Conservation (phyloP, 2,797 vertebrate genomes). For the Triplophysa yarkandensis region DNA sequence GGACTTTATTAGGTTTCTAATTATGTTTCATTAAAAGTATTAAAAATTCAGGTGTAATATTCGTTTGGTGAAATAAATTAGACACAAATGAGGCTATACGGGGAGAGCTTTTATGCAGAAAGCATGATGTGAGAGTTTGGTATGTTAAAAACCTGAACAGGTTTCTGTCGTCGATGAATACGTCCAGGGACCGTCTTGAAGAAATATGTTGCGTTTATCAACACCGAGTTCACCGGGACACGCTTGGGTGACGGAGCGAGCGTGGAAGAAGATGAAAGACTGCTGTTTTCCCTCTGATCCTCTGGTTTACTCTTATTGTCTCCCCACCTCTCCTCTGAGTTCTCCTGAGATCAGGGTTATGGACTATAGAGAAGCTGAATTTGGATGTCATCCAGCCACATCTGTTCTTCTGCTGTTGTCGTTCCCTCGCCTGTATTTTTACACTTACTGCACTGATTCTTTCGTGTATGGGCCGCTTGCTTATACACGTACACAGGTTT, state of each 20-base stretch:
- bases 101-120: not conserved
- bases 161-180: not conserved
- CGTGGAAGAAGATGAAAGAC: slow-evolving; percentile 49
- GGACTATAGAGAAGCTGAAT: slow-evolving; percentile 65
- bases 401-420: slow-evolving; percentile 78
- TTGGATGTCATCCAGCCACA: slow-evolving; percentile 79
- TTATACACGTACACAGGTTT: slow-evolving; percentile 31
- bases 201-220: slow-evolving; percentile 29
- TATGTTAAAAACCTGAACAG: too few species aligned
- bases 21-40: not conserved
- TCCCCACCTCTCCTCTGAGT: slow-evolving; percentile 48
- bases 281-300: slow-evolving; percentile 50
- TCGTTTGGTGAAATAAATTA: not conserved
- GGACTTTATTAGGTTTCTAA: not conserved
- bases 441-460: slow-evolving; percentile 52
- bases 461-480: slow-evolving; percentile 6
- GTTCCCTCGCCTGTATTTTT: slow-evolving; percentile 59
- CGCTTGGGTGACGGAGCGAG: slow-evolving; percentile 4
- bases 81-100: not conserved
- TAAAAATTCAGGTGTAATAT: too few species aligned
- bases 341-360: slow-evolving; percentile 70
- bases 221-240: slow-evolving; percentile 11
- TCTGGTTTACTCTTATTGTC: slow-evolving; percentile 59
- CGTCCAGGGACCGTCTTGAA: not conserved
- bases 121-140: not conserved